These are phyloP conservation scores for Saccopteryx bilineata DNA, from an alignment of 2,113 vertebrate genomes.

Conservation along the genomic window DNA sequence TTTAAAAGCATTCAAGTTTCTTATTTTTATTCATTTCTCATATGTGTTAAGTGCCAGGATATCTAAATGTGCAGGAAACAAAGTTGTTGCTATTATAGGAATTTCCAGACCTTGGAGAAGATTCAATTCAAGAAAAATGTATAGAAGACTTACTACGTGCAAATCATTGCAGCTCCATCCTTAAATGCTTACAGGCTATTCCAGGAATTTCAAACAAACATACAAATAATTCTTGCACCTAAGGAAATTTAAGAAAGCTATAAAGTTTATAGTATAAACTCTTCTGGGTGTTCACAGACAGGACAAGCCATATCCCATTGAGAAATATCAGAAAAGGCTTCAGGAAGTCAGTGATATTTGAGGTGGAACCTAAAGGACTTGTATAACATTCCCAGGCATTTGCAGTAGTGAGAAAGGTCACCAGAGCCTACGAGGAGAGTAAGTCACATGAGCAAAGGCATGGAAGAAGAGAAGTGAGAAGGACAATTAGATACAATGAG, in stretches of 20 bases:
- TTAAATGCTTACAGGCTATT: slow-evolving; percentile 14
- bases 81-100: neutral
- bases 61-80: neutral
- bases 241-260: neutral
- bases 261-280: neutral
- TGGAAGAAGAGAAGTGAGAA: neutral
- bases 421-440: neutral
- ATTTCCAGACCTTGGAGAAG: slow-evolving; percentile 40
- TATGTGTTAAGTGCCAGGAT: neutral
- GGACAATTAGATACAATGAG: slow-evolving; percentile 1
- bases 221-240: neutral
- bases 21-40: slow-evolving; percentile 23
- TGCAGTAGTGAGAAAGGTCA: neutral
- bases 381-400: neutral
- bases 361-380: neutral
- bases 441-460: neutral
- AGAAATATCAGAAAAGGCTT: slow-evolving; percentile 34
- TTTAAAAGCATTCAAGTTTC: slow-evolving; percentile 12
- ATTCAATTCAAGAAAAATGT: slow-evolving; percentile 37
- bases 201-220: slow-evolving; percentile 14
- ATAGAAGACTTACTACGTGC: neutral
- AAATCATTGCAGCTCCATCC: neutral
- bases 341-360: slow-evolving; percentile 22
- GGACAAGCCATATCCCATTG: neutral
- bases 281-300: neutral